A percentile compares a stretch with the other conserved stretches of the same genome.
phyloP scores from a whole-genome alignment of 2,113 vertebrate species.

The Hyla sarda region DNA sequence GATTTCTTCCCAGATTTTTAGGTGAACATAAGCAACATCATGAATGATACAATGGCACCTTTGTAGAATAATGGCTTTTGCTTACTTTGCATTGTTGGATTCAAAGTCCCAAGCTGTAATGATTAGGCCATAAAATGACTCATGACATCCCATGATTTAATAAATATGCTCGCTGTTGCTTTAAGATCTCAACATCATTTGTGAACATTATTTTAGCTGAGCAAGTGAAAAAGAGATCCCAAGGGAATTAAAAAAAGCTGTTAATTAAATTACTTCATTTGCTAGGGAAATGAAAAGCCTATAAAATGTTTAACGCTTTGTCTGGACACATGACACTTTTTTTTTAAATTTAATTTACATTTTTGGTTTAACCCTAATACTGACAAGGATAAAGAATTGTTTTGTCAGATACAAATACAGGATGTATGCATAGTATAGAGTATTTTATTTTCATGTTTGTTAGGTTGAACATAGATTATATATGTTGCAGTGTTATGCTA shows the following conservation, averaged over 20 bases:
- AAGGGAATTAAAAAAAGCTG: conserved; percentile 58
- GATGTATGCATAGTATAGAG: neutral
- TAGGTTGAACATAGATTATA: neutral
- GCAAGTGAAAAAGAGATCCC: conserved; percentile 54
- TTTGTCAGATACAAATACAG: neutral
- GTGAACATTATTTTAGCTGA: conserved; percentile 60
- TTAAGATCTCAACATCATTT: conserved; percentile 56
- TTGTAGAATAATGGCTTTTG: neutral
- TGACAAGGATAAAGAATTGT: neutral
- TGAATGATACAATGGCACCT: neutral
- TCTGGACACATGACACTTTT: conserved; percentile 22
- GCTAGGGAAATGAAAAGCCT: conserved; percentile 51
- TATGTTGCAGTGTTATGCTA: neutral
- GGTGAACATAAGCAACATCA: neutral
- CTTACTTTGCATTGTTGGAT: conserved; percentile 20
- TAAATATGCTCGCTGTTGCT: conserved; percentile 55
- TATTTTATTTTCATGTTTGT: neutral
- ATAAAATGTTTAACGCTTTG: conserved; percentile 57
- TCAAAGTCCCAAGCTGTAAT: conserved; percentile 40
- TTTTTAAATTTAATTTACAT: conserved; percentile 1
- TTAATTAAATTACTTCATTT: conserved; percentile 61
- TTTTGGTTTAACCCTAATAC: conserved; percentile 17
- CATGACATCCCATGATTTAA: conserved; percentile 54
- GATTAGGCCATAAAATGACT: conserved; percentile 50
- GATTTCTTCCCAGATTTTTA: neutral